Evolutionary conservation across 2,888 invertebrate genomes (phyloP).

Genomic region (Syrphus vitripennis): DNA sequence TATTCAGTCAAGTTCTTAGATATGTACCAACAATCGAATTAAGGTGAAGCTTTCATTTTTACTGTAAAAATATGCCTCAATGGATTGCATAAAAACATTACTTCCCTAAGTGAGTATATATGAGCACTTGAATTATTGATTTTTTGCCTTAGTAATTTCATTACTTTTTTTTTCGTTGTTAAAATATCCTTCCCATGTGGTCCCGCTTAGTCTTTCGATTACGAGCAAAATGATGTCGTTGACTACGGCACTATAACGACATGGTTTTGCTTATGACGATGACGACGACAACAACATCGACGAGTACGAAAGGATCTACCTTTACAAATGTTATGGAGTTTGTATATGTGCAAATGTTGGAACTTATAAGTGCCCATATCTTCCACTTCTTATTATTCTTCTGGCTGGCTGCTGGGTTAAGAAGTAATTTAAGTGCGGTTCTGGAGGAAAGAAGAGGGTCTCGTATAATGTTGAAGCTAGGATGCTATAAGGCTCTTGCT

Average conservation of each 20-base stretch:
- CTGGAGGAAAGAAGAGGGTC: neutral
- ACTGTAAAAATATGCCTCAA: neutral
- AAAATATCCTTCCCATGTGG: constrained; percentile 24
- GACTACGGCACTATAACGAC: constrained; percentile 21
- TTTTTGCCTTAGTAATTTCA: neutral
- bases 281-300: constrained; percentile 6
- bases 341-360: constrained; percentile 27
- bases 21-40: neutral
- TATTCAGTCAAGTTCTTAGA: neutral
- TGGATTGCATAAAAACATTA: neutral
- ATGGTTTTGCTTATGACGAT: constrained; percentile 19
- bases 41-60: neutral
- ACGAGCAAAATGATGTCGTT: constrained; percentile 24
- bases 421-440: constrained; percentile 66
- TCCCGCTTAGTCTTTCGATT: constrained; percentile 24
- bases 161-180: neutral
- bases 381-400: constrained; percentile 26
- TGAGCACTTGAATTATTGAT: constrained; percentile 15
- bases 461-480: neutral
- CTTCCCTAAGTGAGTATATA: neutral
- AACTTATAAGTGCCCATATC: constrained; percentile 52
- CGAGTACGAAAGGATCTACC: neutral
- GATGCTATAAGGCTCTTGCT: neutral
- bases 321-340: neutral
- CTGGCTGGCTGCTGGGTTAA: constrained; percentile 51